Conservation (phyloP, 2,888 invertebrate genomes). For the Harpalus rubripes region DNA sequence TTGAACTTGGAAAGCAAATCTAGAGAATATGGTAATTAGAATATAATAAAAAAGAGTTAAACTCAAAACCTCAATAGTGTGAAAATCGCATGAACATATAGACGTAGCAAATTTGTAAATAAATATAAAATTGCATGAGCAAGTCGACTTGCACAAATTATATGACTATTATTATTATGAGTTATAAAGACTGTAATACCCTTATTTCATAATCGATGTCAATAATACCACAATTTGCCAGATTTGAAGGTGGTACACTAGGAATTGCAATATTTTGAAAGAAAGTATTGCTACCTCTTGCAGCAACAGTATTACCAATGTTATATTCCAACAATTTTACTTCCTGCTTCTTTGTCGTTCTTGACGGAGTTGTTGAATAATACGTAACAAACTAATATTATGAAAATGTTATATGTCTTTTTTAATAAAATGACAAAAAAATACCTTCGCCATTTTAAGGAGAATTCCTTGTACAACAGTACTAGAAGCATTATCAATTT, state of each 20-base stretch:
- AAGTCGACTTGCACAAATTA: too few species aligned
- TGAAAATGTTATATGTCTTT: neutral
- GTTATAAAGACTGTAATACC: slow-evolving; percentile 12
- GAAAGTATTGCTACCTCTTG: slow-evolving; percentile 82
- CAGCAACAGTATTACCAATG: slow-evolving; percentile 82
- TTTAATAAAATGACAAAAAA: neutral
- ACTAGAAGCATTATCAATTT: slow-evolving; percentile 88
- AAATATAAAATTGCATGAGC: too few species aligned
- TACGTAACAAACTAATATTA: slow-evolving; percentile 80
- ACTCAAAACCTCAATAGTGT: too few species aligned
- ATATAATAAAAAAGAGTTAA: too few species aligned
- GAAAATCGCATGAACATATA: too few species aligned
- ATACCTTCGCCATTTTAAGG: slow-evolving; percentile 83
- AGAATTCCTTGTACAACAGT: slow-evolving; percentile 83
- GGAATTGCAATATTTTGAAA: slow-evolving; percentile 84
- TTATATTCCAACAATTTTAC: slow-evolving; percentile 82
- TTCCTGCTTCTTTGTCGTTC: slow-evolving; percentile 81
- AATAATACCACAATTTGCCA: slow-evolving; percentile 82
- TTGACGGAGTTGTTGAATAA: slow-evolving; percentile 82
- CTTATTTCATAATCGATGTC: slow-evolving; percentile 62
- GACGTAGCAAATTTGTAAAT: too few species aligned
- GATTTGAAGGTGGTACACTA: slow-evolving; percentile 87
- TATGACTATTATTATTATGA: too few species aligned
- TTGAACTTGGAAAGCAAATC: too few species aligned
- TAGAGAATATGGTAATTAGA: too few species aligned